Conservation (phyloP, 1,140 invertebrate species). For the Dendroctonus valens region DNA sequence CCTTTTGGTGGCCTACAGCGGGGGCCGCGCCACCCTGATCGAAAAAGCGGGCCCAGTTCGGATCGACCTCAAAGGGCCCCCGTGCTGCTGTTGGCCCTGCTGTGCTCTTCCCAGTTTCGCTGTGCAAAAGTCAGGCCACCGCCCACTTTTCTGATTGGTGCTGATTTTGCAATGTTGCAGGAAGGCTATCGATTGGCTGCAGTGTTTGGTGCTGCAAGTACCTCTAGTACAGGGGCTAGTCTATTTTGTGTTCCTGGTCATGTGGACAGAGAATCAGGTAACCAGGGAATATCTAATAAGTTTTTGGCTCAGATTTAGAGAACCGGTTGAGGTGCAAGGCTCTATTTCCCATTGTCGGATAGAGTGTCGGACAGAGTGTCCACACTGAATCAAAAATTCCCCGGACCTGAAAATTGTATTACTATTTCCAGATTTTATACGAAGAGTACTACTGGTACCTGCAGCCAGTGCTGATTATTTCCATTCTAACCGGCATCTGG, state of each 20-base stretch:
- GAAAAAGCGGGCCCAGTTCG: slow-evolving; percentile 53
- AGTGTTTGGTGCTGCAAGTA: slow-evolving; percentile 60
- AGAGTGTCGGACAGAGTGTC: too few relatives aligned
- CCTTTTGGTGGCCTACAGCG: slow-evolving; percentile 60
- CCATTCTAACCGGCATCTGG: slow-evolving; percentile 63
- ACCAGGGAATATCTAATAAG: slow-evolving; percentile 7
- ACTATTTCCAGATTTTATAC: slow-evolving; percentile 57
- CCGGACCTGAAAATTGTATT: not conserved
- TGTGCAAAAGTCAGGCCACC: slow-evolving; percentile 55
- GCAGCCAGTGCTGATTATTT: slow-evolving; percentile 58
- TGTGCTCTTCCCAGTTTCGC: slow-evolving; percentile 56
- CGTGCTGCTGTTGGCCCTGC: slow-evolving; percentile 65
- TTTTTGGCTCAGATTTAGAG: too few relatives aligned
- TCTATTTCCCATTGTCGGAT: too few relatives aligned
- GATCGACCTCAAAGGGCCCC: slow-evolving; percentile 56
- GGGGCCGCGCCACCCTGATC: slow-evolving; percentile 58
- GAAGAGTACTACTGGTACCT: slow-evolving; percentile 59
- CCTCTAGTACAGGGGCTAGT: slow-evolving; percentile 58
- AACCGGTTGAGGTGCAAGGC: too few relatives aligned
- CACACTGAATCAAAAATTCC: too few relatives aligned
- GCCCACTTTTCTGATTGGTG: not conserved
- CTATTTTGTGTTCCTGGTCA: slow-evolving; percentile 56
- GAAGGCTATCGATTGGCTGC: slow-evolving; percentile 42
- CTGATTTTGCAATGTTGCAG: slow-evolving; percentile 32
- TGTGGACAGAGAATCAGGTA: slow-evolving; percentile 65